phyloP scores from a whole-genome alignment of 2,113 vertebrate species.

The Chroicocephalus ridibundus region DNA sequence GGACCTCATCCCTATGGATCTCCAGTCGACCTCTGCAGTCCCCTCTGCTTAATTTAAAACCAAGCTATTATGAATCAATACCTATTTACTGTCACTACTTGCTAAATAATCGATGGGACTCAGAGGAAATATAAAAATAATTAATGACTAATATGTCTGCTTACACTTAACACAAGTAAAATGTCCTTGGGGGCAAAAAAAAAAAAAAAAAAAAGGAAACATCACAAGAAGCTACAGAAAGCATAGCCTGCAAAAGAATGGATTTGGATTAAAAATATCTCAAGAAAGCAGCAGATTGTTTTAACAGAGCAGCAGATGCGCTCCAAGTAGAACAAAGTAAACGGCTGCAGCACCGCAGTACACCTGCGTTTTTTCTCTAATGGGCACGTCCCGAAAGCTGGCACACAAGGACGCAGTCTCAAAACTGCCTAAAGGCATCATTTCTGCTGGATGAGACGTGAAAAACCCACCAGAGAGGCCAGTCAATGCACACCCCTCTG shows the following conservation, averaged over 20 bases:
- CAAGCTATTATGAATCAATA: slow-evolving; percentile 33
- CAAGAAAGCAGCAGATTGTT: not conserved
- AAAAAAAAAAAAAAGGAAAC: too few relatives aligned
- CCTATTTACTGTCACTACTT: not conserved
- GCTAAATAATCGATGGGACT: slow-evolving; percentile 22
- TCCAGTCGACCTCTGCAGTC: slow-evolving; percentile 8
- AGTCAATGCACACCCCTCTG: fast-evolving
- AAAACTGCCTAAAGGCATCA: not conserved
- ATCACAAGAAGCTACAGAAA: not conserved
- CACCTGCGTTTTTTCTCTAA: not conserved
- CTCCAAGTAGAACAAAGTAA: not conserved
- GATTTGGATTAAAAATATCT: not conserved
- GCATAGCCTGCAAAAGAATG: not conserved
- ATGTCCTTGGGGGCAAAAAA: not conserved
- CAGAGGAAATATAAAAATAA: slow-evolving; percentile 26
- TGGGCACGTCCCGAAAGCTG: fast-evolving
- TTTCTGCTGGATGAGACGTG: too few relatives aligned
- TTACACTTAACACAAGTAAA: not conserved
- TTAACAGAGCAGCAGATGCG: not conserved
- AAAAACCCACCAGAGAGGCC: not conserved
- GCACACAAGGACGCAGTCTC: not conserved
- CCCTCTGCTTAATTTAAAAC: slow-evolving; percentile 14
- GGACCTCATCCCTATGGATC: slow-evolving; percentile 47
- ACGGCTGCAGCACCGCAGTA: fast-evolving
- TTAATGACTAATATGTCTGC: slow-evolving; percentile 13